phyloP scores from a whole-genome alignment of 2,797 vertebrate genomes.

The Kryptolebias ocellatus region DNA sequence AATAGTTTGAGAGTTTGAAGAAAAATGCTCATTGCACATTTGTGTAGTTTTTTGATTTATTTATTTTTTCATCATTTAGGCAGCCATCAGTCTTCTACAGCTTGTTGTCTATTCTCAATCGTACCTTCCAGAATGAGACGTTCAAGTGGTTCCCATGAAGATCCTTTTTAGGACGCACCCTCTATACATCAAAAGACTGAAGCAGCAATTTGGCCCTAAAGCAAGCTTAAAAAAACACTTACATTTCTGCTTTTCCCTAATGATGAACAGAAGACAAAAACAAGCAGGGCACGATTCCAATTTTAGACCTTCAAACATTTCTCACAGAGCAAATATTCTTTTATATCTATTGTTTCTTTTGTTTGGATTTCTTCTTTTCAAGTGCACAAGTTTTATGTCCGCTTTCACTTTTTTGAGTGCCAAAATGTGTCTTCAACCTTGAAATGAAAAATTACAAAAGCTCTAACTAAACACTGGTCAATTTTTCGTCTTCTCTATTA shows the following conservation, averaged over 20 bases:
- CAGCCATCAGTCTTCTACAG: constrained; percentile 36
- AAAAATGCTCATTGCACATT: constrained; percentile 14
- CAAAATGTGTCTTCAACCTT: constrained; percentile 1
- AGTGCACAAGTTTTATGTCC: neutral
- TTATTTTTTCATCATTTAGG: constrained; percentile 46
- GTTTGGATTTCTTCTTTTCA: constrained; percentile 21
- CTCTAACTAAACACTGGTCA: neutral
- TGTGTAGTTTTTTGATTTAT: neutral
- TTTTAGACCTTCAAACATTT: constrained; percentile 36
- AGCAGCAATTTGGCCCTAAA: constrained; percentile 48
- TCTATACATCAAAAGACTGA: constrained; percentile 61
- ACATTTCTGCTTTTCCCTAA: constrained; percentile 35
- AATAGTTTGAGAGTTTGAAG: constrained; percentile 29
- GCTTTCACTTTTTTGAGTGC: neutral
- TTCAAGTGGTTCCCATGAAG: constrained; percentile 54
- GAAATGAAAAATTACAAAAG: constrained; percentile 4
- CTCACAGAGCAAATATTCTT: constrained; percentile 11
- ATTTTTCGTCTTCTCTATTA: neutral
- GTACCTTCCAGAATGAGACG: constrained; percentile 17
- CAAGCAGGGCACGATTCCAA: constrained; percentile 20
- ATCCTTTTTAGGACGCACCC: constrained; percentile 57
- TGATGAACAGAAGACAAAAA: constrained; percentile 40
- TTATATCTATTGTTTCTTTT: constrained; percentile 5
- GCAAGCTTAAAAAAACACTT: constrained; percentile 26
- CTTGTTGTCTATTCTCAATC: constrained; percentile 38